Evolutionary conservation across 2,888 invertebrate species (phyloP).

Genomic region (Yponomeuta malinellus): DNA sequence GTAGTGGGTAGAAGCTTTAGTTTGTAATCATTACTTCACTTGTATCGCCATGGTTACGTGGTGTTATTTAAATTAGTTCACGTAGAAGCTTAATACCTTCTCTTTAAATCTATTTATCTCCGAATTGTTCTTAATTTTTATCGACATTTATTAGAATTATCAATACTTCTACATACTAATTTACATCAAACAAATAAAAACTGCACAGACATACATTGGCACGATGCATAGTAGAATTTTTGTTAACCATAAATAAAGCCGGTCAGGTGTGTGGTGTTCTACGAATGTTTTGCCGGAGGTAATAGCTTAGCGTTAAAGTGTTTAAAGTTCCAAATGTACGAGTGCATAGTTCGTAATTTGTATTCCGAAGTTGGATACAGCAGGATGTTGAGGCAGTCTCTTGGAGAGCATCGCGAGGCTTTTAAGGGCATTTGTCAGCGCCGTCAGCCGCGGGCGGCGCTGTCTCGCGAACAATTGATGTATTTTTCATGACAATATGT

Average conservation of each 20-base stretch:
- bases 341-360: constrained; percentile 1
- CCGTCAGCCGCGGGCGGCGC: background rate
- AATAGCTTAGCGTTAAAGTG: background rate
- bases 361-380: background rate
- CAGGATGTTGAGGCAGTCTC: background rate
- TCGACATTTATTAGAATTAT: too few relatives aligned
- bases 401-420: constrained; percentile 16
- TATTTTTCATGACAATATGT: constrained; percentile 9
- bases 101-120: background rate
- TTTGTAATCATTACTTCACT: constrained; percentile 5
- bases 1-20: constrained; percentile 11
- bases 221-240: too few relatives aligned
- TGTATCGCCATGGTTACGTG: constrained; percentile 5
- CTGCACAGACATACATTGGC: too few relatives aligned
- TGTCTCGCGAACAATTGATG: constrained; percentile 5
- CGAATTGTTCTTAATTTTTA: background rate
- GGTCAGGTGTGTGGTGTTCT: background rate
- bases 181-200: too few relatives aligned
- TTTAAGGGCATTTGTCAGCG: constrained; percentile 22
- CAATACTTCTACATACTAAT: too few relatives aligned
- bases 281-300: background rate
- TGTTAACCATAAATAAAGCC: too few relatives aligned
- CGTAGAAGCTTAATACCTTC: background rate
- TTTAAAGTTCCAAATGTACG: constrained; percentile 1
- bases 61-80: constrained; percentile 12